phyloP scores from a whole-genome alignment of 2,113 vertebrate genomes.

The Polypterus senegalus region DNA sequence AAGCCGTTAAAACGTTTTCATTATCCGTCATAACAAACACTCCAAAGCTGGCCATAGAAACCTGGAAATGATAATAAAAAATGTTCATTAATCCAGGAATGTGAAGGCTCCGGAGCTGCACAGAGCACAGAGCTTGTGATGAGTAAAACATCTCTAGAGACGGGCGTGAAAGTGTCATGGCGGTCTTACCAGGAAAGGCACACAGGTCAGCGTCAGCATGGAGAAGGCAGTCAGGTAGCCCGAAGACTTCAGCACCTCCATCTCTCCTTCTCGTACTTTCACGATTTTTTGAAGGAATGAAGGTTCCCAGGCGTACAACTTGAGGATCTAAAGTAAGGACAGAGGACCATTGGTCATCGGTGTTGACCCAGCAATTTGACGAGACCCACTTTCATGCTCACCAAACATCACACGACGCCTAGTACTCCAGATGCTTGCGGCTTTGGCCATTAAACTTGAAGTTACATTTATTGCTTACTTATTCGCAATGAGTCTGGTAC shows the following conservation, averaged over 20 bases:
- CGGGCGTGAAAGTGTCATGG: too few species aligned
- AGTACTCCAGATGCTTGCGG: too few species aligned
- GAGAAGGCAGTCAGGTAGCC: slow-evolving; percentile 41
- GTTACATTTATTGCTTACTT: too few species aligned
- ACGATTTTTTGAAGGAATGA: slow-evolving; percentile 40
- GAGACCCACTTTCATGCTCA: too few species aligned
- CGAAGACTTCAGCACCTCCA: slow-evolving; percentile 37
- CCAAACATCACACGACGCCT: too few species aligned
- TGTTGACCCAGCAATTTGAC: too few species aligned
- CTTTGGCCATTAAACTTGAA: too few species aligned
- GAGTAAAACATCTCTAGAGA: too few species aligned
- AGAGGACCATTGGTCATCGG: background rate
- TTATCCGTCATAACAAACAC: slow-evolving; percentile 38
- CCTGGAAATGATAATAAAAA: slow-evolving; percentile 16
- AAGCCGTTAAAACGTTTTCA: slow-evolving; percentile 37
- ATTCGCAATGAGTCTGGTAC: too few species aligned
- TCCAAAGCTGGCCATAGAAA: slow-evolving; percentile 38
- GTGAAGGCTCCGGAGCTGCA: too few species aligned
- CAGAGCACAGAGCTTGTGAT: too few species aligned
- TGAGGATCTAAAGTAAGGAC: slow-evolving; percentile 33
- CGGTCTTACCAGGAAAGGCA: slow-evolving; percentile 42
- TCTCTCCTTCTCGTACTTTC: slow-evolving; percentile 36
- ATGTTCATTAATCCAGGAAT: too few species aligned
- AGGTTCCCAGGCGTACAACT: slow-evolving; percentile 45
- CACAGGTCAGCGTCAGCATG: slow-evolving; percentile 38